Percentiles rank a stretch among this genome's conserved stretches.
Evolutionary conservation across 1,140 invertebrate genomes (phyloP).

Genomic region (Saccostrea glomerata): DNA sequence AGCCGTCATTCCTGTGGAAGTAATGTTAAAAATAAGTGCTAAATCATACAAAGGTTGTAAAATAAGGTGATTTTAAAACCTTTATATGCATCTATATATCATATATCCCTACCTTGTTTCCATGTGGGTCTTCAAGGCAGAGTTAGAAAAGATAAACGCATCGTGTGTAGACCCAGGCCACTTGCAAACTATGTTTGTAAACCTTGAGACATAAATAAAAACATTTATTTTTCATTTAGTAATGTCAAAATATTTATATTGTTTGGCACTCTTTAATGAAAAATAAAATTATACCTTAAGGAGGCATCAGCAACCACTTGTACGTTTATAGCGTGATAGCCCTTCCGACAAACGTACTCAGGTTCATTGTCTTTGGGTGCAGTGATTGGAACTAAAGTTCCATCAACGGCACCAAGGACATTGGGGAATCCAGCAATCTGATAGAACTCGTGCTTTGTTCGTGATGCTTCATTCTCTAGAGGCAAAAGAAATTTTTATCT

Average conservation of each 20-base stretch:
- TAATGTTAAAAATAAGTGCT: neutral
- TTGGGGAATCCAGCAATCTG: constrained; percentile 44
- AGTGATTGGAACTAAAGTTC: constrained; percentile 45
- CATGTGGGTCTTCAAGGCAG: neutral
- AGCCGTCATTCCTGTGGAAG: neutral
- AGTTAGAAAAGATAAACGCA: constrained; percentile 31
- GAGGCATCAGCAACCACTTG: constrained; percentile 39
- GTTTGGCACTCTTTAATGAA: neutral
- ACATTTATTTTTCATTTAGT: neutral
- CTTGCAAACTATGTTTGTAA: constrained; percentile 25
- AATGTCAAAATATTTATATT: neutral
- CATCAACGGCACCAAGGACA: constrained; percentile 48
- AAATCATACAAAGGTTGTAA: neutral
- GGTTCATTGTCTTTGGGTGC: constrained; percentile 37
- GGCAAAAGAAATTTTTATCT: too few species aligned
- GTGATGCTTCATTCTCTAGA: neutral
- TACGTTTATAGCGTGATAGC: constrained; percentile 51
- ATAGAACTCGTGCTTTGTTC: constrained; percentile 45
- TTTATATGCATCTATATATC: too few species aligned
- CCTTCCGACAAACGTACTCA: constrained; percentile 45
- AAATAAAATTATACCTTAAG: neutral
- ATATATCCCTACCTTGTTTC: neutral
- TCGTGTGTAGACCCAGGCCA: constrained; percentile 36
- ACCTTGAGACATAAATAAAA: constrained; percentile 17
- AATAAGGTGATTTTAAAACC: too few species aligned